Base-by-base conservation (phyloP, 1,140 invertebrate genomes). In the Anoplolepis gracilipes region DNA sequence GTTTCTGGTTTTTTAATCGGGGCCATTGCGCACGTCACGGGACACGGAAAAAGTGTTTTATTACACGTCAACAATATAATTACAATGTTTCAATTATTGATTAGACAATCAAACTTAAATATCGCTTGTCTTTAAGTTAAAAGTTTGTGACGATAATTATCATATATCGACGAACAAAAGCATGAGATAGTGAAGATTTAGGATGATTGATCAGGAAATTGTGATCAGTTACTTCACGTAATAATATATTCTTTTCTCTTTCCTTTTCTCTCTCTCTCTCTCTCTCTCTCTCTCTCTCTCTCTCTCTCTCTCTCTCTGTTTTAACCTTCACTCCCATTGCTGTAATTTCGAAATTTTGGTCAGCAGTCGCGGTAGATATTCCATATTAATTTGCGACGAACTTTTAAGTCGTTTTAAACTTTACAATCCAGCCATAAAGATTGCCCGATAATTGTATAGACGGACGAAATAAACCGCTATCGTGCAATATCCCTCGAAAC, bases 401-500 rank as follows among this genome's bases (percentile, higher is more conserved):
- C 87, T 92, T 92, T 90, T 89, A 69, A 64, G 39, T 81, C 79
- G 72, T 85, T 92, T 90, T 86, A 81, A 87, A 81, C 75, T 92
- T 92, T 92, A 93, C 88, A 91, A 91, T 88, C 82, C 59, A 42
- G 67, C 77, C 84, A 88, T 92, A 92, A 93, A 93, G 92, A 93
- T 92, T 65, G 86, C 61, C 86, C 85, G 92, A 93, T 93, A 92
- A 92, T 92, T 92, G 88, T 85, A 85, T 86, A 85, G 82, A 77
- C 78, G 72, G 84, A 78, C 39, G 82, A 90, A 92, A 92, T 91
- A 88, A 91, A 91, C 85, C 90, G 70, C 73, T 92, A 90, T 92
- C 88, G 81, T 42, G 53, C 77, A 33, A 64, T 42, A 62, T 70
- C 70, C 57, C 78, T 87, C 85, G 70, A 65, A 79, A 77, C 62